phyloP scores from a whole-genome alignment of 2,113 vertebrate genomes.

The Chitala chitala region DNA sequence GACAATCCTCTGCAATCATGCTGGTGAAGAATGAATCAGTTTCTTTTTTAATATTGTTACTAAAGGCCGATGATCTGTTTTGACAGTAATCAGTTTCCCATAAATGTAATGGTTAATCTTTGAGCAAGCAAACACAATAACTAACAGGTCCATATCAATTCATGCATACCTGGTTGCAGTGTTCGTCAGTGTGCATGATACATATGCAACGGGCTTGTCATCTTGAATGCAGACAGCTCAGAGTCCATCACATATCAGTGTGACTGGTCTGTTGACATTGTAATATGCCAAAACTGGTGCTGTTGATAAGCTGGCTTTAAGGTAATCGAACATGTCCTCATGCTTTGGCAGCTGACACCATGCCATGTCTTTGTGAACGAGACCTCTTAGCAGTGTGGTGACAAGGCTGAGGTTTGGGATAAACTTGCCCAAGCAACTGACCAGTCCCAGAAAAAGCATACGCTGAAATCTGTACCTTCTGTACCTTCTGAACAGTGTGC shows the following conservation, averaged over 20 bases:
- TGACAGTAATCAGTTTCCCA: no score
- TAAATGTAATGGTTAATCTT: constrained; percentile 16
- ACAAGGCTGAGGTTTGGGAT: constrained; percentile 16
- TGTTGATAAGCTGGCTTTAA: constrained; percentile 15
- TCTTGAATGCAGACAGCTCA: constrained; percentile 19
- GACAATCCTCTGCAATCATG: background rate
- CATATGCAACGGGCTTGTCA: background rate
- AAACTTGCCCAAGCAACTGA: constrained; percentile 27
- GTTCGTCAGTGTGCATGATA: background rate
- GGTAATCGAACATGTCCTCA: constrained; percentile 5
- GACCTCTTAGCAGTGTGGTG: background rate
- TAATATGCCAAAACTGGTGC: constrained; percentile 6
- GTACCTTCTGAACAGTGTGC: background rate
- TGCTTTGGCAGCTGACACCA: constrained; percentile 23
- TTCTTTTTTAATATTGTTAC: constrained; percentile 24
- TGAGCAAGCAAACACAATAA: constrained; percentile 4
- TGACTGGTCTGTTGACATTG: background rate
- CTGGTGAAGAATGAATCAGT: background rate
- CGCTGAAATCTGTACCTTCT: constrained; percentile 15
- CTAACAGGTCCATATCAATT: constrained; percentile 23
- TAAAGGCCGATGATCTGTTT: constrained; percentile 8
- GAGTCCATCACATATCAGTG: constrained; percentile 17
- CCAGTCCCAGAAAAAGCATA: constrained; percentile 26
- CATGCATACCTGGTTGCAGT: background rate
- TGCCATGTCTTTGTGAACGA: background rate